Evolutionary conservation across 2,888 invertebrate genomes (phyloP).

Genomic region (Caenorhabditis japonica): DNA sequence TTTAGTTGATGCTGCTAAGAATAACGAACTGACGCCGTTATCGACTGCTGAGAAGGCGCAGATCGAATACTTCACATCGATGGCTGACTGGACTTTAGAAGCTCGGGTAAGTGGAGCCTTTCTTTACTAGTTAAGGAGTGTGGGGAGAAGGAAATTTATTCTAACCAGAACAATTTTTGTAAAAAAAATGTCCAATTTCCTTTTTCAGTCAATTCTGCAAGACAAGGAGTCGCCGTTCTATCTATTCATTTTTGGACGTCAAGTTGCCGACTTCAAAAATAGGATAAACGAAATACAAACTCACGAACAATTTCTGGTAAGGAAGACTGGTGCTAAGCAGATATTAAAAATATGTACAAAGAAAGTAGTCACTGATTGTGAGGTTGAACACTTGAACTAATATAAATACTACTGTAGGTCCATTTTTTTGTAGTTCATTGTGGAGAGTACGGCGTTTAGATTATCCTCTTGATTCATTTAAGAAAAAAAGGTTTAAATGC

Average conservation of each 20-base stretch:
- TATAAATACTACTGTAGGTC: too few relatives aligned
- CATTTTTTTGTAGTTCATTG: too few relatives aligned
- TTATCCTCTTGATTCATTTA: too few relatives aligned
- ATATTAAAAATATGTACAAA: too few relatives aligned
- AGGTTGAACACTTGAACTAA: too few relatives aligned
- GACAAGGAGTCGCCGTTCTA: slow-evolving; percentile 30
- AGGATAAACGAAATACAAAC: slow-evolving; percentile 34
- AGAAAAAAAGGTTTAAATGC: too few relatives aligned
- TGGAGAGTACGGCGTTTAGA: too few relatives aligned
- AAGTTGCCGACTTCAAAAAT: slow-evolving; percentile 26
- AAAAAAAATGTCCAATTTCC: slow-evolving; percentile 41
- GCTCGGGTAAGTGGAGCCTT: slow-evolving; percentile 33
- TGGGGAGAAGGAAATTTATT: too few relatives aligned
- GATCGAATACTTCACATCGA: slow-evolving; percentile 33
- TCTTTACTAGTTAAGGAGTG: too few relatives aligned
- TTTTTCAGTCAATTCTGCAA: slow-evolving; percentile 29
- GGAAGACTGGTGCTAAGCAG: neutral
- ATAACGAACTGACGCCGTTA: slow-evolving; percentile 31
- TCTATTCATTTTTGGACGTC: slow-evolving; percentile 23
- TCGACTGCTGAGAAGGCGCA: slow-evolving; percentile 27
- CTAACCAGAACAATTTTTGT: too few relatives aligned
- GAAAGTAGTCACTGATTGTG: too few relatives aligned
- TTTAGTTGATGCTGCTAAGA: slow-evolving; percentile 18
- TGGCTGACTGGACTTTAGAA: slow-evolving; percentile 46
- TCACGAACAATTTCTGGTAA: slow-evolving; percentile 31